Evolutionary conservation across 1,140 invertebrate genomes (phyloP).

Genomic region (Heliconius hewitsoni): DNA sequence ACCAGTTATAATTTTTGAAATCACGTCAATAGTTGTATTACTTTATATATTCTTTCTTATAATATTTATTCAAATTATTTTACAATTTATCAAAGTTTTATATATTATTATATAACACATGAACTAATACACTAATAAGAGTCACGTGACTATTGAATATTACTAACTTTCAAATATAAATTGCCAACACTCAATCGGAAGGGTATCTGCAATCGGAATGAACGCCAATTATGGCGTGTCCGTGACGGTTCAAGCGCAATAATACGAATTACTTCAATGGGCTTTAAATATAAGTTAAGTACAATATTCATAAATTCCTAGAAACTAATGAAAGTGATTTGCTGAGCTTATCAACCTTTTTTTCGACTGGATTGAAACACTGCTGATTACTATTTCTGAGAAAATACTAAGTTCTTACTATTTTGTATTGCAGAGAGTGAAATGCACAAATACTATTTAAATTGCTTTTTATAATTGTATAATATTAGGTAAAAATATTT

Average conservation of each 20-base stretch:
- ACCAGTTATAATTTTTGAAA: no score
- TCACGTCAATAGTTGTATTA: no score
- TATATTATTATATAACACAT: neutral
- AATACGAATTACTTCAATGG: conserved; percentile 28
- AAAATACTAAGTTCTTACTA: conserved; percentile 1
- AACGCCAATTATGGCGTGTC: conserved; percentile 38
- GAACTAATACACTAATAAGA: neutral
- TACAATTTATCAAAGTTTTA: neutral
- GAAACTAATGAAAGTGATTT: conserved; percentile 2
- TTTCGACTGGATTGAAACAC: neutral
- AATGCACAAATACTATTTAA: neutral
- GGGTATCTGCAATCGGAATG: conserved; percentile 34
- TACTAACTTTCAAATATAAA: conserved; percentile 27
- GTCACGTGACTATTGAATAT: neutral
- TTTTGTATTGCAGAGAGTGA: neutral
- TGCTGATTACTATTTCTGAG: conserved; percentile 2
- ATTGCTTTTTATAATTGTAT: neutral
- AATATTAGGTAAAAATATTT: neutral
- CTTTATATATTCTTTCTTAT: neutral
- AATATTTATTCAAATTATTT: neutral
- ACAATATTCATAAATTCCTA: conserved; percentile 6
- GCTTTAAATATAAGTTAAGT: conserved; percentile 15
- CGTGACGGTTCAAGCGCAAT: conserved; percentile 33
- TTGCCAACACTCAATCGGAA: conserved; percentile 30
- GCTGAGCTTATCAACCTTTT: neutral